phyloP scores from a whole-genome alignment of 1,140 invertebrate genomes.

The Trichonephila clavata region DNA sequence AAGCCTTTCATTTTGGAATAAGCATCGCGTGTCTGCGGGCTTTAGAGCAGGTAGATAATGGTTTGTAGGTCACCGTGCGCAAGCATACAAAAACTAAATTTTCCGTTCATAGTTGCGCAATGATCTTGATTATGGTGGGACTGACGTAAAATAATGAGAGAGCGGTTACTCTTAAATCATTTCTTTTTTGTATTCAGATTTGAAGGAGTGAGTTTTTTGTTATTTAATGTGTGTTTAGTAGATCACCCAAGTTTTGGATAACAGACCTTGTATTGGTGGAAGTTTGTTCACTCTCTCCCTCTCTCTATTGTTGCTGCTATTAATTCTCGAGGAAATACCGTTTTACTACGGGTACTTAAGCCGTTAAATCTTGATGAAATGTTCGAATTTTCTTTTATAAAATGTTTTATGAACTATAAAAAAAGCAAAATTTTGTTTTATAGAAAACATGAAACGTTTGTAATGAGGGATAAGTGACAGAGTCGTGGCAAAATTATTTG shows the following conservation, averaged over 20 bases:
- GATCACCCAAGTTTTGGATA: neutral
- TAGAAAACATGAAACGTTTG: no score
- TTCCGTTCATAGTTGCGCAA: neutral
- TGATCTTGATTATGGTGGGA: neutral
- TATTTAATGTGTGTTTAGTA: neutral
- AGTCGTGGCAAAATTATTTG: no score
- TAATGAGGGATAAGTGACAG: no score
- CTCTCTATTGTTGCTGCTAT: no score
- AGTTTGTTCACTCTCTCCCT: neutral
- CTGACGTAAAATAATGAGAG: constrained; percentile 31
- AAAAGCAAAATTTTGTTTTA: no score
- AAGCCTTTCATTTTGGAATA: neutral
- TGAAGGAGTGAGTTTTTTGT: no score
- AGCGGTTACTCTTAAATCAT: constrained; percentile 8
- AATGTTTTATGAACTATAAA: no score
- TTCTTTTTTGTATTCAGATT: neutral
- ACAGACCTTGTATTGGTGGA: neutral
- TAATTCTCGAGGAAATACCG: no score
- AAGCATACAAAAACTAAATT: neutral
- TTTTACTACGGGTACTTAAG: no score
- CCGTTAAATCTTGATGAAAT: no score
- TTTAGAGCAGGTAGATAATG: neutral
- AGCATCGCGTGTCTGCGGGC: neutral
- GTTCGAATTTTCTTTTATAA: no score
- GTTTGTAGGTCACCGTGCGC: neutral